phyloP scores from a whole-genome alignment of 1,140 invertebrate genomes.

The Archivesica marissinica region DNA sequence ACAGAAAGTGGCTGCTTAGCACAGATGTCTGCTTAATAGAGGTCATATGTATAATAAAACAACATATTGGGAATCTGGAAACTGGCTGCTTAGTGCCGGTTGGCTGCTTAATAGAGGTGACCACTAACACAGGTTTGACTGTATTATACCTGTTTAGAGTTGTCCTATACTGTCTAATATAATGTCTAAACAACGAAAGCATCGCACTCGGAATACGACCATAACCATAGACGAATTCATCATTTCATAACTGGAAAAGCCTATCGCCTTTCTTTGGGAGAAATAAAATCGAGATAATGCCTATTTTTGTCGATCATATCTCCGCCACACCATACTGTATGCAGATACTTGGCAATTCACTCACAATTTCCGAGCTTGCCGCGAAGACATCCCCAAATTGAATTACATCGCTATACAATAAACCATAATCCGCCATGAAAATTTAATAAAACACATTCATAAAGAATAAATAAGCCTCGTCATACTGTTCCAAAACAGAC shows the following conservation, averaged over 20 bases:
- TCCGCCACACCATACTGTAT: background rate
- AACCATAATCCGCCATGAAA: conserved; percentile 64
- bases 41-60: too few relatives aligned
- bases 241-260: conserved; percentile 19
- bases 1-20: too few relatives aligned
- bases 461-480: conserved; percentile 59
- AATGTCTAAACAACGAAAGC: too few relatives aligned
- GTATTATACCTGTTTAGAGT: too few relatives aligned
- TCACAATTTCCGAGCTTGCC: conserved; percentile 45
- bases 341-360: conserved; percentile 41
- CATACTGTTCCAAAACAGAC: conserved; percentile 55
- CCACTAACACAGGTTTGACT: too few relatives aligned
- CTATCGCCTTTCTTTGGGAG: conserved; percentile 35
- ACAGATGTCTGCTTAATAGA: too few relatives aligned
- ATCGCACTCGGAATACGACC: too few relatives aligned
- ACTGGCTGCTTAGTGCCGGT: too few relatives aligned
- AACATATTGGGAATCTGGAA: too few relatives aligned
- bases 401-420: conserved; percentile 59
- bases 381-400: conserved; percentile 54
- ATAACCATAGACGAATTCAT: conserved; percentile 34
- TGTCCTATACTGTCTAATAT: too few relatives aligned
- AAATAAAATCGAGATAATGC: conserved; percentile 27
- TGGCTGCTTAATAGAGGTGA: too few relatives aligned
- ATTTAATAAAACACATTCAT: conserved; percentile 67
- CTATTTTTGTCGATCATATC: conserved; percentile 33